Evolutionary conservation across 1,140 invertebrate genomes (phyloP), one percentile per base, ranked within the genome.

Genomic region (Drosophila bocqueti): DNA sequence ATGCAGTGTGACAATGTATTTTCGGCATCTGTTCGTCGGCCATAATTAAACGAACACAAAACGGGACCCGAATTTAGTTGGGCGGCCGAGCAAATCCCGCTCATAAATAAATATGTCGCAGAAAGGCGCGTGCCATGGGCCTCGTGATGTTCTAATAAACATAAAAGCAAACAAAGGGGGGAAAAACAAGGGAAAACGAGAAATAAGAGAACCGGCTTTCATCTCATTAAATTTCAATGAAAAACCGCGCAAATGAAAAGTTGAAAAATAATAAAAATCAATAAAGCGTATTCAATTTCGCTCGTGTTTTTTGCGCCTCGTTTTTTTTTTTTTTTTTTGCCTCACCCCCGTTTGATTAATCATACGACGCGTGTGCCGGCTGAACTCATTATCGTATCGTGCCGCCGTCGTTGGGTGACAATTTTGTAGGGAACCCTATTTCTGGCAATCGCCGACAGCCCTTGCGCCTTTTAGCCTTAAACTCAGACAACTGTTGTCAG

Each of bases 401-500:
- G 16, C 7, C 21, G 40, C 11, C 21, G 21, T 40, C 54, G 29
- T 21, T 42, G 34, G 36, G 42, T 55, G 63, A 78, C 64, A 45
- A 69, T 69, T 77, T 50, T 18, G 49, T 73, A 21, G 18, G 38
- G 31, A 26, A 42, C 10, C 26, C 24, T 58, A 45, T 40, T 73
- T 50, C 34, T 57, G 31, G 38, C 29, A 76, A 65, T 59, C 29
- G 34, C 38, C 54, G 36, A 43, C 40, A 49, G 60, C 13, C 31
- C 55, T 58, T n/a, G 50, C 11, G 29, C 54, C 54, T 57, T 57
- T 57, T 57, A 42, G 31, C 54, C 40, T 26, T 42, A 47, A 54
- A 50, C 49, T 58, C 29, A 31, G 45, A 57, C 65, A 79, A 77
- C 65, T 80, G 84, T 89, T 89, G 84, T 68, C 74, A 87, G 75